These are phyloP conservation scores for Nesoenas mayeri DNA, from an alignment of 2,113 vertebrate genomes.

Conservation along the genomic window DNA sequence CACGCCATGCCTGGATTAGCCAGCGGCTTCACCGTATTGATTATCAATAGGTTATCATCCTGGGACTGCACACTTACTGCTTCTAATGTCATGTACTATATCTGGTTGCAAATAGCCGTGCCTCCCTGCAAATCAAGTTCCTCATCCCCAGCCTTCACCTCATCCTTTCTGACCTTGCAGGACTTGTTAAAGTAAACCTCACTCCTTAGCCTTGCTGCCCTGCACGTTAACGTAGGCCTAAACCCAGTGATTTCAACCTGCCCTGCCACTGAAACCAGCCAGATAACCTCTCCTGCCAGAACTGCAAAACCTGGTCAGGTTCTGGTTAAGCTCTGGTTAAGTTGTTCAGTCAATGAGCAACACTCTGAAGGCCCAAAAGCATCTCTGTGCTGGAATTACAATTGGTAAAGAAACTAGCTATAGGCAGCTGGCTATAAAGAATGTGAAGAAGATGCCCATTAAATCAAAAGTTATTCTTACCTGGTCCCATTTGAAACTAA, in stretches of 20 bases:
- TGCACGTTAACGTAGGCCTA: neutral
- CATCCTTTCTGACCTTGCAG: neutral
- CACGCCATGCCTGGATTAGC: neutral
- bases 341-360: neutral
- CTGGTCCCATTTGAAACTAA: neutral
- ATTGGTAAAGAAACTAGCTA: neutral
- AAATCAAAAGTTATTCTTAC: neutral
- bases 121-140: neutral
- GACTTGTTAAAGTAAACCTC: neutral
- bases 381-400: neutral
- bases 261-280: neutral
- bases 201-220: neutral
- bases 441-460: neutral
- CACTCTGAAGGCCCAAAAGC: neutral
- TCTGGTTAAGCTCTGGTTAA: neutral
- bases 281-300: neutral
- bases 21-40: fast-evolving
- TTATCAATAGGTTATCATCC: neutral
- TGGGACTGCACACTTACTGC: neutral
- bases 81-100: fast-evolving
- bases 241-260: neutral
- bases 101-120: neutral
- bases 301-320: neutral
- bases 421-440: neutral
- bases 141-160: neutral